phyloP scores from a whole-genome alignment of 1,140 invertebrate genomes.

The Aricia agestis region DNA sequence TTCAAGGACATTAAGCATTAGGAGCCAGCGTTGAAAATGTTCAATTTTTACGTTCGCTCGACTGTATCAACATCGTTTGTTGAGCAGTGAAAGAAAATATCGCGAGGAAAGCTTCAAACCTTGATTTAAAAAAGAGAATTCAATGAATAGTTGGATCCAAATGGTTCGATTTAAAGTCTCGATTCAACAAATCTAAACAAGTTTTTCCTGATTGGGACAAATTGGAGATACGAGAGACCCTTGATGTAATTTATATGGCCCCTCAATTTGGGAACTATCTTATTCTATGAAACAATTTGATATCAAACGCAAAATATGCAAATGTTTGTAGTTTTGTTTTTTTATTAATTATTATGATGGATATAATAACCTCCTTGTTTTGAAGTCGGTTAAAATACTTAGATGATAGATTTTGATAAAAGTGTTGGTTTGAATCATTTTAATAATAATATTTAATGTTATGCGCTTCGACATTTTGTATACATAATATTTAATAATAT shows the following conservation, averaged over 20 bases:
- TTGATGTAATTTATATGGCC: neutral
- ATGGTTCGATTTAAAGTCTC: neutral
- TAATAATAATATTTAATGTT: no score
- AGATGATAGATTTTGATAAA: no score
- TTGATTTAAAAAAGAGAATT: neutral
- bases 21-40: neutral
- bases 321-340: no score
- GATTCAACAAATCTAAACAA: neutral
- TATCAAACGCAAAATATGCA: no score
- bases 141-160: neutral
- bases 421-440: no score
- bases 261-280: neutral
- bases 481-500: no score
- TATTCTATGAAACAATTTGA: no score
- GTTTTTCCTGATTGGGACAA: neutral
- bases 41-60: neutral
- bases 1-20: neutral
- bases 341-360: no score
- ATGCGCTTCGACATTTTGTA: no score
- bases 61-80: slow-evolving; percentile 1
- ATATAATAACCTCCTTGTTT: no score
- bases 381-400: no score
- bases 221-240: neutral
- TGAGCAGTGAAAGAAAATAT: neutral
- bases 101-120: neutral